Percentiles rank a stretch among this genome's conserved stretches.
phyloP scores from a whole-genome alignment of 2,797 vertebrate species.

The Phoxinus dragarum region DNA sequence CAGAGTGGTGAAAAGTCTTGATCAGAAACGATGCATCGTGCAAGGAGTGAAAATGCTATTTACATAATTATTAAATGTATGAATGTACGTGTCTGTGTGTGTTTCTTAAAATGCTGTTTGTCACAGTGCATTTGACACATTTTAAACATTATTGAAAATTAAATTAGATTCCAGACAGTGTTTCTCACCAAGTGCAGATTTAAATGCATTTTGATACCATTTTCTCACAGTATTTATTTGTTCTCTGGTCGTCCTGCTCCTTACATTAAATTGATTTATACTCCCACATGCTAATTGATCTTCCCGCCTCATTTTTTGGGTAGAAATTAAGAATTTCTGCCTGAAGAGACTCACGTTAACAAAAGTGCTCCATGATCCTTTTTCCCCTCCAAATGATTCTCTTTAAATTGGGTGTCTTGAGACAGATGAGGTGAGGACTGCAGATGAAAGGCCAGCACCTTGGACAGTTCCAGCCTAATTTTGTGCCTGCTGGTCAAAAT shows the following conservation, averaged over 20 bases:
- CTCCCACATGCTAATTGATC: slow-evolving; percentile 30
- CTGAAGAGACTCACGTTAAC: slow-evolving; percentile 50
- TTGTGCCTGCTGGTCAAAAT: slow-evolving; percentile 66
- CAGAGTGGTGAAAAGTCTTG: not conserved
- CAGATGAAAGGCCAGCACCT: slow-evolving; percentile 72
- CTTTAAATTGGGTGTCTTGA: slow-evolving; percentile 66
- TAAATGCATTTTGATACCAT: not conserved
- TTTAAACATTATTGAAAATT: not conserved
- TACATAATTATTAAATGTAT: too few species aligned
- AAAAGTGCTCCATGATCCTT: slow-evolving; percentile 55
- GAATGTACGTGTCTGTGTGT: too few species aligned
- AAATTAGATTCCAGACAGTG: not conserved
- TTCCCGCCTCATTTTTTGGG: slow-evolving; percentile 31
- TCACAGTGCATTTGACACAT: not conserved
- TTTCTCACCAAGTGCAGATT: not conserved
- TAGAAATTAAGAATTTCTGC: slow-evolving; percentile 38
- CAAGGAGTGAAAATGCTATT: not conserved
- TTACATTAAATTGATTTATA: not conserved
- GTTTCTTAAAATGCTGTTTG: not conserved
- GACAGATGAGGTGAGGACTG: slow-evolving; percentile 59
- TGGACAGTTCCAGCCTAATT: slow-evolving; percentile 73
- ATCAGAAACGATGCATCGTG: not conserved
- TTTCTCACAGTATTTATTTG: not conserved
- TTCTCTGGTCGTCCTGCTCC: not conserved
- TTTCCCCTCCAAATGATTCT: slow-evolving; percentile 62